Evolutionary conservation across 1,140 invertebrate genomes (phyloP).

Genomic region (Drosophila paulistorum): DNA sequence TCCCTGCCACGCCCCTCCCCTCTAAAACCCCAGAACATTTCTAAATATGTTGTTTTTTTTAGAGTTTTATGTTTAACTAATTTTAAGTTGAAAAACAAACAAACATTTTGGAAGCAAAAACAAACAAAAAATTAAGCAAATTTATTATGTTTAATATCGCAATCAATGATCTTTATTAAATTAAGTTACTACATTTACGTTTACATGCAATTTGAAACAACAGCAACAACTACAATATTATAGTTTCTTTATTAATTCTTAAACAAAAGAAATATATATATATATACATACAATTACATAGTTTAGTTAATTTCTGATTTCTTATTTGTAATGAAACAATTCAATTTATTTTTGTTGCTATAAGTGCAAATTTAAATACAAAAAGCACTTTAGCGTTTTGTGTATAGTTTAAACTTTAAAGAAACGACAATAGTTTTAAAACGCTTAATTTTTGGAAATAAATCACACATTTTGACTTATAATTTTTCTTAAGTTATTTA

Average conservation of each 20-base stretch:
- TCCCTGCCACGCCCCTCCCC: not conserved
- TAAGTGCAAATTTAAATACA: slow-evolving; percentile 45
- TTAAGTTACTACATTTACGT: slow-evolving; percentile 38
- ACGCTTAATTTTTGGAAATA: slow-evolving; percentile 62
- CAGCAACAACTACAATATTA: slow-evolving; percentile 15
- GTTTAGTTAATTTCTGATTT: slow-evolving; percentile 42
- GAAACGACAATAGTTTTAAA: slow-evolving; percentile 28
- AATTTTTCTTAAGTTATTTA: slow-evolving; percentile 19
- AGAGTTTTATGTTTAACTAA: slow-evolving; percentile 76
- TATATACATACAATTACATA: slow-evolving; percentile 31
- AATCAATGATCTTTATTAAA: slow-evolving; percentile 57
- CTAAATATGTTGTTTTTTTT: slow-evolving; percentile 47
- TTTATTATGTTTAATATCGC: slow-evolving; percentile 38
- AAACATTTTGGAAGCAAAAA: slow-evolving; percentile 33
- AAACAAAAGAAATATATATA: slow-evolving; percentile 34
- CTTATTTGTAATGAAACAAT: slow-evolving; percentile 53
- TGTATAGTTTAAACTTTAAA: not conserved
- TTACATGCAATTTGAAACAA: slow-evolving; percentile 26
- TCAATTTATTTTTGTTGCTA: slow-evolving; percentile 36
- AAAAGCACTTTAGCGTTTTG: not conserved
- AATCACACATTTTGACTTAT: slow-evolving; percentile 57
- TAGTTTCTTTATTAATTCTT: slow-evolving; percentile 22
- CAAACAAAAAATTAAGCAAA: slow-evolving; percentile 25
- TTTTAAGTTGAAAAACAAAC: slow-evolving; percentile 59
- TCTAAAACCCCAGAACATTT: not conserved